phyloP scores from a whole-genome alignment of 2,888 invertebrate species.

The Aphrophora alni region DNA sequence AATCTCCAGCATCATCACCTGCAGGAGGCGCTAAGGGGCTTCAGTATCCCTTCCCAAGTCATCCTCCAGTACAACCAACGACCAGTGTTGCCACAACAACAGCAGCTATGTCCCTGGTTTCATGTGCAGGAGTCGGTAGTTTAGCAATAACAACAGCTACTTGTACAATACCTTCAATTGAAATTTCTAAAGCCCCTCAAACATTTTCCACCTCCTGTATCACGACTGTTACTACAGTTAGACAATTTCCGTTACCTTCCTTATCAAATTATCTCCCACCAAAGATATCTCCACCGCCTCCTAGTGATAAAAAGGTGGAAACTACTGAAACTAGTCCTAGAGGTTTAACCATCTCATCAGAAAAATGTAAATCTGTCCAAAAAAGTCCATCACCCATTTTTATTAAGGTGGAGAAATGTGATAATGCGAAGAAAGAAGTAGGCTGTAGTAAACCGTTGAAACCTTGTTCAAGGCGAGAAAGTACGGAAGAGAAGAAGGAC shows the following conservation, averaged over 20 bases:
- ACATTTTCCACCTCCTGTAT: conserved; percentile 47
- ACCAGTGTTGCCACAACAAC: conserved; percentile 52
- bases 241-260: conserved; percentile 43
- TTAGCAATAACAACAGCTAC: conserved; percentile 52
- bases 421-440: conserved; percentile 28
- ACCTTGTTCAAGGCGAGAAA: conserved; percentile 44
- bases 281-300: conserved; percentile 47
- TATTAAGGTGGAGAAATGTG: conserved; percentile 32
- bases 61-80: conserved; percentile 65
- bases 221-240: conserved; percentile 34
- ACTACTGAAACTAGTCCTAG: conserved; percentile 41
- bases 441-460: conserved; percentile 23
- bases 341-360: conserved; percentile 17
- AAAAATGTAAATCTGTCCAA: conserved; percentile 30
- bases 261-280: conserved; percentile 39
- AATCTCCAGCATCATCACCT: conserved; percentile 48
- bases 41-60: conserved; percentile 81
- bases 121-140: conserved; percentile 21
- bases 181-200: conserved; percentile 43
- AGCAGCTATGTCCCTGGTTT: conserved; percentile 40
- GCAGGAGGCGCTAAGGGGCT: conserved; percentile 57
- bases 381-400: conserved; percentile 23
- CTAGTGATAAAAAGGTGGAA: conserved; percentile 40
- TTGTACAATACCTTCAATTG: conserved; percentile 53
- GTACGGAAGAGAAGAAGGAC: conserved; percentile 45